A percentile compares a stretch with the other conserved stretches of the same genome.
These are phyloP conservation scores for Varanus salvator DNA, from an alignment of 2,113 vertebrate species.

Conservation along the genomic window DNA sequence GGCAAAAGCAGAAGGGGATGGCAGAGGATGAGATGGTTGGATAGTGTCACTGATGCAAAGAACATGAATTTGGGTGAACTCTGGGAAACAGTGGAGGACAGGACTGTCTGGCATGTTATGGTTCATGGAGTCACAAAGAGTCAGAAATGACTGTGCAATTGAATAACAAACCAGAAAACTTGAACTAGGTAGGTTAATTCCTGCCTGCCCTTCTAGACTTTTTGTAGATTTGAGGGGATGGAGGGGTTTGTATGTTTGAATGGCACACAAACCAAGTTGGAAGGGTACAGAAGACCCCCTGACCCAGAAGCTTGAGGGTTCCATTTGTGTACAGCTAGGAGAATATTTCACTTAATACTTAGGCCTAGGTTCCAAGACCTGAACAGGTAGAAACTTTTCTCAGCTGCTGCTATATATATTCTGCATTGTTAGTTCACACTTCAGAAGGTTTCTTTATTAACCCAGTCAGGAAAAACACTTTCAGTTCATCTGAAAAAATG, in stretches of 20 bases:
- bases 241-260: background rate
- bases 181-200: too few relatives aligned
- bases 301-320: background rate
- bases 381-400: background rate
- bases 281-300: background rate
- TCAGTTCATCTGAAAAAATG: background rate
- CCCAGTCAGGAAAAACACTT: background rate
- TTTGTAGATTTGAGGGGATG: background rate
- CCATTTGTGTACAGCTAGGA: background rate
- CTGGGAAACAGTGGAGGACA: too few relatives aligned
- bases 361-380: background rate
- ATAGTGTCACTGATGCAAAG: too few relatives aligned
- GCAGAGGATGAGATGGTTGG: too few relatives aligned
- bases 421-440: background rate
- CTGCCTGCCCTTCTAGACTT: too few relatives aligned
- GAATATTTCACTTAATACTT: too few relatives aligned
- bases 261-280: background rate
- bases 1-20: too few relatives aligned
- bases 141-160: too few relatives aligned
- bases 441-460: conserved; percentile 5
- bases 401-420: background rate
- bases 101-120: too few relatives aligned
- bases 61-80: too few relatives aligned
- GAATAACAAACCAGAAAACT: too few relatives aligned
- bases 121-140: too few relatives aligned